Base-by-base conservation (phyloP, 2,113 vertebrate genomes). In the Corydoras maculifer region DNA sequence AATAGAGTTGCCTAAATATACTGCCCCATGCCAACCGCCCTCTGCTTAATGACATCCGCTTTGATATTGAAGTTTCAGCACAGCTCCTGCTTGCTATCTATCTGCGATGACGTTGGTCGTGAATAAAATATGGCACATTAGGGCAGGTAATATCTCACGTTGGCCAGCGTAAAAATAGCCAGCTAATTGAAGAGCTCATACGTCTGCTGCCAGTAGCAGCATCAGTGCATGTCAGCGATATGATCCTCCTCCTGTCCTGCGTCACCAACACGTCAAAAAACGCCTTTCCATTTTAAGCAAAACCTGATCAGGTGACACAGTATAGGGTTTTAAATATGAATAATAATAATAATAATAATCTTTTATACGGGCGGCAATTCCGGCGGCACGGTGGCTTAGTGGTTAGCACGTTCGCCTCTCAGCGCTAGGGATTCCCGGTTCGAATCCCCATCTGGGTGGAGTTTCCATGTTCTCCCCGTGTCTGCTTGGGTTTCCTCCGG, bases 101-200 rank as follows among this genome's bases (percentile, higher is more conserved):
- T 77, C 75, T 81, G 69, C 63, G 69, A 69, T 77, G 70, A 75
- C 78, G 69, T 61, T 75, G 61, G 75, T 77, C 59, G 31, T 79
- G 76, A 81, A 81, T 84, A 73, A 84, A 81, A 78, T 58, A 81
- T 78, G 66, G 60, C 65, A 60, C 77, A 76, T 79, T 79, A 79
- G 74, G 68, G 63, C 74, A 78, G 78, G 79, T 81, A 77, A 84
- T 84, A 79, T 73, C 79, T 84, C 79, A 79, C 69, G 60, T 75
- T 35, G 71, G 64, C 43, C 65, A 60, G 77, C 14, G 67, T 66
- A 79, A 79, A 82, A 82, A 82, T 84, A 82, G 80, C 70, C 61
- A 6, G 74, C 75, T 81, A 79, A 82, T 81, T 81, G 74, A 78
- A 77, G 70, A 77, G 62, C 50, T 65, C 76, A 79, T 82, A 69